These are phyloP conservation scores for Oryctes rhinoceros DNA, from an alignment of 1,140 invertebrate genomes.

Conservation along the genomic window DNA sequence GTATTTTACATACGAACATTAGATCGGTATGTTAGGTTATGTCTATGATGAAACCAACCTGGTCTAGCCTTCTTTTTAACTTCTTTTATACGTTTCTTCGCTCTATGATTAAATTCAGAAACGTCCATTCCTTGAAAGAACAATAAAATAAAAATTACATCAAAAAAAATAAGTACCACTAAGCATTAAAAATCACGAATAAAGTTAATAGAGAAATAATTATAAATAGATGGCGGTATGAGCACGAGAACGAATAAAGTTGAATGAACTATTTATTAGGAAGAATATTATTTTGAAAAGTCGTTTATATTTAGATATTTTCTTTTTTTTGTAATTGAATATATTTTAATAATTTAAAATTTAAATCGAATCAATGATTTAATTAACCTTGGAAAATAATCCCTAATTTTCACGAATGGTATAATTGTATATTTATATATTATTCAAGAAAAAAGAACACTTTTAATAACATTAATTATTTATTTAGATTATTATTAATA, in stretches of 20 bases:
- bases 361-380: too few relatives aligned
- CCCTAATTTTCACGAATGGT: too few relatives aligned
- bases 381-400: too few relatives aligned
- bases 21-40: conserved; percentile 30
- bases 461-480: too few relatives aligned
- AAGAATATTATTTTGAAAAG: too few relatives aligned
- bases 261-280: not conserved
- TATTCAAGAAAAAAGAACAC: too few relatives aligned
- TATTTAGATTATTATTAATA: too few relatives aligned
- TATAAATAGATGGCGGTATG: conserved; percentile 20
- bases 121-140: conserved; percentile 54
- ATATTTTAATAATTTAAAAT: too few relatives aligned
- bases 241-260: not conserved
- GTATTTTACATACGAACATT: not conserved
- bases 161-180: conserved; percentile 43
- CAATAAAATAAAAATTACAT: conserved; percentile 40
- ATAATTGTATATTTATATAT: too few relatives aligned
- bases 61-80: conserved; percentile 88
- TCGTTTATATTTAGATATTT: too few relatives aligned
- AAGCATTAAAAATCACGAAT: conserved; percentile 27
- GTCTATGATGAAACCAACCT: conserved; percentile 64
- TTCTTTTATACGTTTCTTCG: conserved; percentile 84
- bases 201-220: not conserved
- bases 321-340: too few relatives aligned
- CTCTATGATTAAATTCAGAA: conserved; percentile 72